Evolutionary conservation across 2,113 vertebrate genomes (phyloP).

Genomic region (Neogale vison): DNA sequence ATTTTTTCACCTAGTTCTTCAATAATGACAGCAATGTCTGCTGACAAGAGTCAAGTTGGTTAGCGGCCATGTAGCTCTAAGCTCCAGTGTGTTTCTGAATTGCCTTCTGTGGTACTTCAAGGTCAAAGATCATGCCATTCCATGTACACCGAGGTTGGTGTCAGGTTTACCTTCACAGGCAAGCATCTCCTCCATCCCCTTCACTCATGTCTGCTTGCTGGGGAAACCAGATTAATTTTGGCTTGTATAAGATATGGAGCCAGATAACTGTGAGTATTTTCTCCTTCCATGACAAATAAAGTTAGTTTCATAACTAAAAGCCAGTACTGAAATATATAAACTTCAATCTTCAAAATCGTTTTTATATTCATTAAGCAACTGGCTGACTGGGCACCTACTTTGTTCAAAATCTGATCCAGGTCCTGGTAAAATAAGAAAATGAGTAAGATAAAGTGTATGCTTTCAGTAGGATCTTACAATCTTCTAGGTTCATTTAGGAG

Average conservation of each 20-base stretch:
- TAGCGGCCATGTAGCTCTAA: constrained; percentile 49
- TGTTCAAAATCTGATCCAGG: neutral
- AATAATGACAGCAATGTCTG: constrained; percentile 23
- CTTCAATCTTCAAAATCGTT: neutral
- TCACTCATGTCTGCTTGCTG: constrained; percentile 41
- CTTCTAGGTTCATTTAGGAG: neutral
- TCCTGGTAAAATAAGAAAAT: neutral
- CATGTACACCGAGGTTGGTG: constrained; percentile 29
- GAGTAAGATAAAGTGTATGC: neutral
- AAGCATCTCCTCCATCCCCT: constrained; percentile 48
- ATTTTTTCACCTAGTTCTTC: constrained; percentile 1
- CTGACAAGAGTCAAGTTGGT: constrained; percentile 47
- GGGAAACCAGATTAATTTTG: constrained; percentile 51
- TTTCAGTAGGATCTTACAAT: neutral
- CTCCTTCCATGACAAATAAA: neutral
- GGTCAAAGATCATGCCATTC: neutral
- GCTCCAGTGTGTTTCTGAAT: constrained; percentile 14
- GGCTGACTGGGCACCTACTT: neutral
- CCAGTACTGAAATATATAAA: neutral
- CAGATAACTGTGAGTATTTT: neutral
- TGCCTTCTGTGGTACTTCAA: neutral
- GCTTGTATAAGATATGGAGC: neutral
- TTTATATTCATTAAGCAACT: neutral
- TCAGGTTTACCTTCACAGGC: constrained; percentile 37
- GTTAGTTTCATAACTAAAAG: neutral